These are phyloP conservation scores for Watsonalla binaria DNA, from an alignment of 2,888 invertebrate species.

Conservation along the genomic window DNA sequence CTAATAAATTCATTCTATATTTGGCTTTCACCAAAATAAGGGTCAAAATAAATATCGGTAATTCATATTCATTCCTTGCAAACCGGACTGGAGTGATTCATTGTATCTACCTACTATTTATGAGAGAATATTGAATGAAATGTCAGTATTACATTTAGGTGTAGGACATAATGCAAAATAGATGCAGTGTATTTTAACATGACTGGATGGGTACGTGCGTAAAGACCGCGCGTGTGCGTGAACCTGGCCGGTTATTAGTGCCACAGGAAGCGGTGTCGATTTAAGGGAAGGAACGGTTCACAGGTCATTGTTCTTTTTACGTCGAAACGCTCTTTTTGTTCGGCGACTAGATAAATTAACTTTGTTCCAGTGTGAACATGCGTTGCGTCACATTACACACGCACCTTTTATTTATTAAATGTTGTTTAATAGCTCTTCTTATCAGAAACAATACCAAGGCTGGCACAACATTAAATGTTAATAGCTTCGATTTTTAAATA, in stretches of 20 bases:
- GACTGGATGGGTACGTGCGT: constrained; percentile 6
- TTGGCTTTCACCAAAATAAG: constrained; percentile 30
- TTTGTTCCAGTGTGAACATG: constrained; percentile 48
- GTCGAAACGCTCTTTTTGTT: constrained; percentile 52
- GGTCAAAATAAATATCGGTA: constrained; percentile 29
- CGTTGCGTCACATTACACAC: constrained; percentile 29
- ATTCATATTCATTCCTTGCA: constrained; percentile 51
- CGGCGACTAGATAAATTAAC: constrained; percentile 56
- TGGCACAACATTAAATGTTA: too few relatives aligned
- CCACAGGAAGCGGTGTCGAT: constrained; percentile 72
- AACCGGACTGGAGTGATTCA: constrained; percentile 35
- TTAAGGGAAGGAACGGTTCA: constrained; percentile 71
- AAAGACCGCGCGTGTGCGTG: constrained; percentile 40
- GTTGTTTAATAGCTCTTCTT: background rate
- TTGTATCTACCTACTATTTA: background rate
- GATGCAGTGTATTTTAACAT: constrained; percentile 1
- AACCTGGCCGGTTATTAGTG: constrained; percentile 48
- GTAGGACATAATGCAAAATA: background rate
- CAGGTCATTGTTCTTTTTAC: constrained; percentile 73
- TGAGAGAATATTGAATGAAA: background rate
- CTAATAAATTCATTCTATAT: constrained; percentile 5
- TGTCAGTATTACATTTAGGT: background rate
- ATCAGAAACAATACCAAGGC: too few relatives aligned
- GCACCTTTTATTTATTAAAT: background rate
- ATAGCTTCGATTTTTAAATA: too few relatives aligned